Conservation (phyloP, 1,140 invertebrate genomes). For the Frieseomelitta varia region DNA sequence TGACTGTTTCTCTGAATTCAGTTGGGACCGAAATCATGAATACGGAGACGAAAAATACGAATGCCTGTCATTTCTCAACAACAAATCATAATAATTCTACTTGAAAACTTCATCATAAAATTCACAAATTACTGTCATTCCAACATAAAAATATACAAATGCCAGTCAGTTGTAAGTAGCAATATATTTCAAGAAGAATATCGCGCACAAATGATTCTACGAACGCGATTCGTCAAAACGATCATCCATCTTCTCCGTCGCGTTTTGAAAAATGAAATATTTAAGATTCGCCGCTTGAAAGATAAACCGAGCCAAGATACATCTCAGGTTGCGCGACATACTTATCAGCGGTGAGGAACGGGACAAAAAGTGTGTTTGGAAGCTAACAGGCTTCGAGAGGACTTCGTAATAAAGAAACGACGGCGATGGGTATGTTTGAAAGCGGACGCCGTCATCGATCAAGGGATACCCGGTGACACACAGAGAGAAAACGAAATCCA, state of each 20-base stretch:
- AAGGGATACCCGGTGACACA: not conserved
- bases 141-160: not conserved
- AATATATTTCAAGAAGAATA: too few relatives aligned
- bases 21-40: too few relatives aligned
- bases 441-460: slow-evolving; percentile 26
- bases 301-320: too few relatives aligned
- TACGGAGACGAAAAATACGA: too few relatives aligned
- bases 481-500: not conserved
- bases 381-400: not conserved
- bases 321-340: not conserved
- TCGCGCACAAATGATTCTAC: not conserved
- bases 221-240: not conserved
- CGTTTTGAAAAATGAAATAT: not conserved
- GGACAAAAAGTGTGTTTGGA: not conserved
- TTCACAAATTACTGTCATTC: too few relatives aligned
- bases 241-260: not conserved
- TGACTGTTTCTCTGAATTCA: not conserved
- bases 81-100: not conserved
- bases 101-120: not conserved
- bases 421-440: not conserved
- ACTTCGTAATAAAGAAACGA: not conserved
- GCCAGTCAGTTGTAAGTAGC: not conserved
- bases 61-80: too few relatives aligned
- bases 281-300: not conserved
- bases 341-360: too few relatives aligned